These are phyloP conservation scores for Dermolepida albohirtum DNA, from an alignment of 2,888 invertebrate genomes.

Conservation along the genomic window DNA sequence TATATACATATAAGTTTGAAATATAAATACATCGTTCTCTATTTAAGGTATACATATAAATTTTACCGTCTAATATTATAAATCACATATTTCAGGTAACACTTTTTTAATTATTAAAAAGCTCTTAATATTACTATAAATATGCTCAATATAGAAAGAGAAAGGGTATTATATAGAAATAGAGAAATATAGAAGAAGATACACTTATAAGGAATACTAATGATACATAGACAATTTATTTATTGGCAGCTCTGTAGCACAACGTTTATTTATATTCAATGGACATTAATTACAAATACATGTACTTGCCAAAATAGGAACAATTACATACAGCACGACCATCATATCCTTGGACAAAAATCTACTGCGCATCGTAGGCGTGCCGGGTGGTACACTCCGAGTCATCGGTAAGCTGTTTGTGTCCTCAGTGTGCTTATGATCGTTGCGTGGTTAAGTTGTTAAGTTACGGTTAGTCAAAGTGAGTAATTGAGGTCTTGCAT, in stretches of 20 bases:
- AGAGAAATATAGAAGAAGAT: conserved; percentile 7
- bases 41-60: background rate
- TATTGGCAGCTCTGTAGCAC: conserved; percentile 23
- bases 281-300: conserved; percentile 4
- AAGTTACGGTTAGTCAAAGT: no score
- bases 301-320: conserved; percentile 2
- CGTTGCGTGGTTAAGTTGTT: no score
- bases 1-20: conserved; percentile 27
- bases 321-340: conserved; percentile 1
- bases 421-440: no score
- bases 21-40: conserved; percentile 9
- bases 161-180: background rate
- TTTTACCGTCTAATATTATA: conserved; percentile 25
- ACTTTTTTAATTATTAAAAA: conserved; percentile 22
- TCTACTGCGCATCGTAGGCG: no score
- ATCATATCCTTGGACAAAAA: no score
- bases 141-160: background rate
- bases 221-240: background rate
- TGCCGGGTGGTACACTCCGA: no score
- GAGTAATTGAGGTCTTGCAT: no score
- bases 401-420: no score
- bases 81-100: conserved; percentile 39
- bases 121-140: conserved; percentile 10
- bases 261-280: conserved; percentile 19
- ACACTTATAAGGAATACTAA: background rate